Base-by-base conservation (phyloP, 92 coral and sea anemone species). In the Palythoa heliodiscus region DNA sequence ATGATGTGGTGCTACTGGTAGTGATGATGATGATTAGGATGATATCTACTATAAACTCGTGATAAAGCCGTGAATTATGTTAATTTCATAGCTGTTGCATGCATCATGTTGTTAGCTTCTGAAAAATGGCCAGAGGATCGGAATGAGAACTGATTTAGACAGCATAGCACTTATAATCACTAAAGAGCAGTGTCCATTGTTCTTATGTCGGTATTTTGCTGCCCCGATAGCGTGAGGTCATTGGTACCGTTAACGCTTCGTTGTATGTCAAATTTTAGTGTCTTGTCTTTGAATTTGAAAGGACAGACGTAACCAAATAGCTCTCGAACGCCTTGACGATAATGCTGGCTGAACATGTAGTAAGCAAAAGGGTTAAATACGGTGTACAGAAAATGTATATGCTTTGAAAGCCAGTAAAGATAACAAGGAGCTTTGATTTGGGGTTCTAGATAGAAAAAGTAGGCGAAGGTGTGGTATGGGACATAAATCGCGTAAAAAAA, bases 311-410 rank as follows among this genome's bases (percentile, higher is more conserved):
- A 78, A 1, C 83, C 70, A 15, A 78, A 48, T 23, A 80, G 43
- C 13, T 80, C 84, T 17, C 22, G 73, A 15, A 67, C 52, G 3
- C 84, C 84, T 52, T 67, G 73, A 25, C 84, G 84, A 40, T 64
- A 80, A 6, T 80, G 57, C 25, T 80, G 73, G 16, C 73, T 80
- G 16, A 66, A 80, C 7, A 47, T 20, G 40, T 29, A 64, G 35
- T 80, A 80, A 43, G 84, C 84, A 14, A 80, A 14, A 1, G 84
- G 84, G 22, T 80, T 80, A 35, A 80, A 80, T 25, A 80, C 24
- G 17, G 84, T 67, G 75, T 80, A 80, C 11, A 80, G 58, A 7
- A 80, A 69, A 67, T 80, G 73, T 69, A 80, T 4, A 19, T 67
- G 73, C 74, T 80, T 80, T 23, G 73, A 70, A 16, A 23, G 23